phyloP scores from a whole-genome alignment of 2,113 vertebrate species.

The Bolborhynchus lineola region DNA sequence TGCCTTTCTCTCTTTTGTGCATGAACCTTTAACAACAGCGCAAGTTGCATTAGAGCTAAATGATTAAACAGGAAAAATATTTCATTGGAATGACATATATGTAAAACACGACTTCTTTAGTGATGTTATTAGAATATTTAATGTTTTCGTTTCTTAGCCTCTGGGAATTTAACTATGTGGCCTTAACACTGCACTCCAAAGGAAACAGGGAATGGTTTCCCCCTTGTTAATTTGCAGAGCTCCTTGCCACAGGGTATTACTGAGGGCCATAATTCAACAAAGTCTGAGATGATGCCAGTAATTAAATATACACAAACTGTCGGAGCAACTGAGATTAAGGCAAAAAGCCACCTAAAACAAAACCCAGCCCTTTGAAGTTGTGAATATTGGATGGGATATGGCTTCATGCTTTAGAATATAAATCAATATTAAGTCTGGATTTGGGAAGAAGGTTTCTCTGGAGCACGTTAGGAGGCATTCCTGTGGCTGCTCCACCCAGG shows the following conservation, averaged over 20 bases:
- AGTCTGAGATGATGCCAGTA: not conserved
- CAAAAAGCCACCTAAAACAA: conserved; percentile 31
- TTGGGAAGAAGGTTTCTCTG: not conserved
- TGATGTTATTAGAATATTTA: conserved; percentile 38
- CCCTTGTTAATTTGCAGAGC: conserved; percentile 6
- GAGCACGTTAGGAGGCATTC: not conserved
- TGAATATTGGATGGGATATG: not conserved
- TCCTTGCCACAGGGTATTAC: not conserved
- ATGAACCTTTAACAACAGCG: not conserved
- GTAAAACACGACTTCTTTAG: conserved; percentile 40
- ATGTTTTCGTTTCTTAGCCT: conserved; percentile 52
- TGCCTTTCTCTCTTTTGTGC: not conserved
- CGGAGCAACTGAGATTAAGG: not conserved
- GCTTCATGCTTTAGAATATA: not conserved
- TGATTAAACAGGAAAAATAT: conserved; percentile 29
- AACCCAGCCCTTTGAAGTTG: not conserved
- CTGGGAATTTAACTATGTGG: conserved; percentile 44
- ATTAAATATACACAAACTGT: not conserved
- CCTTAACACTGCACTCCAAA: not conserved
- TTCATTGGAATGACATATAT: conserved; percentile 33
- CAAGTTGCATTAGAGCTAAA: not conserved
- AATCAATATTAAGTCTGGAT: not conserved
- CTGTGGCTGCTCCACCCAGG: not conserved
- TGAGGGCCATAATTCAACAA: conserved; percentile 10
- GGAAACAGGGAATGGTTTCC: conserved; percentile 20